Evolutionary conservation across 2,113 vertebrate species (phyloP).

Genomic region (Sterrhoptilus dennistouni): DNA sequence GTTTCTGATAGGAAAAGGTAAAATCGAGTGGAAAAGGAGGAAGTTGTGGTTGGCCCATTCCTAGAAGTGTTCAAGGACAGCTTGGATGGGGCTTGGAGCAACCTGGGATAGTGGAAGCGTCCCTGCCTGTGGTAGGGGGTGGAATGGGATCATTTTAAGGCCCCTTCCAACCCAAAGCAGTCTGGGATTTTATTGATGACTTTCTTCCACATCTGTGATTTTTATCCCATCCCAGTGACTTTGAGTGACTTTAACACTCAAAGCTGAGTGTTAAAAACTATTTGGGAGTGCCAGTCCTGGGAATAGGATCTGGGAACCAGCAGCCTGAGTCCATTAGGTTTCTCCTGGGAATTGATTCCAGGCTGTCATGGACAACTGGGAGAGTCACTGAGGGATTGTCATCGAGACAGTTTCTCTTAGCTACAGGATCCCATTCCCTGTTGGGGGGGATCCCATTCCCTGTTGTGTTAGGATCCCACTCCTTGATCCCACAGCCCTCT

Average conservation of each 20-base stretch:
- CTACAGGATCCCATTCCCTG: background rate
- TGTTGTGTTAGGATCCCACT: background rate
- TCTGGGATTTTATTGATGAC: background rate
- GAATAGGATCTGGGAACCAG: background rate
- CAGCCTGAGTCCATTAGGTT: background rate
- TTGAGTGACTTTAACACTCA: background rate
- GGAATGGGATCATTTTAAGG: background rate
- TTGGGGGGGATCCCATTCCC: background rate
- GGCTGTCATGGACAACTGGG: background rate
- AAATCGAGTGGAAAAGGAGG: background rate
- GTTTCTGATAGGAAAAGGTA: background rate
- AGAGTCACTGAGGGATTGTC: background rate
- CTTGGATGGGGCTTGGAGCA: background rate
- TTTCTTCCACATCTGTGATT: background rate
- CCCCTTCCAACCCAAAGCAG: background rate
- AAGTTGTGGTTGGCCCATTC: background rate
- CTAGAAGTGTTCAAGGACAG: background rate
- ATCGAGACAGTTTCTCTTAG: background rate
- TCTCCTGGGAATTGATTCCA: background rate
- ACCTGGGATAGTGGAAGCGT: background rate
- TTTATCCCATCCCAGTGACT: background rate
- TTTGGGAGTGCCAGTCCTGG: background rate
- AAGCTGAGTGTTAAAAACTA: background rate
- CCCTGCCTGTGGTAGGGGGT: background rate
- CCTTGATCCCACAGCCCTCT: background rate